Conservation (phyloP, 1,140 invertebrate genomes). For the Rhopalosiphum maidis region DNA sequence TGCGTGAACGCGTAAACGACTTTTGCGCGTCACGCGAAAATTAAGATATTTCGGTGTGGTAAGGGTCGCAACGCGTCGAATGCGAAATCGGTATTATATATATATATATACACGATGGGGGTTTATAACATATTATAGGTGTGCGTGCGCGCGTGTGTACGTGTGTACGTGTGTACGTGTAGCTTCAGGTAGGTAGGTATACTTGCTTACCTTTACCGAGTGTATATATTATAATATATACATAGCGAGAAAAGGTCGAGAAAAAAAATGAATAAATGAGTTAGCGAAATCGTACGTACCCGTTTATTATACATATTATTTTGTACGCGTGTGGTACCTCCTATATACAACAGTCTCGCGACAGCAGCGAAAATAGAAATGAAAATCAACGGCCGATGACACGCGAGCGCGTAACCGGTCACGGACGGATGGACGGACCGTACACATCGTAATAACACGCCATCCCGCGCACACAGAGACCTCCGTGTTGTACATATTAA, state of each 20-base stretch:
- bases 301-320: constrained; percentile 1
- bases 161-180: neutral
- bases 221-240: neutral
- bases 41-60: neutral
- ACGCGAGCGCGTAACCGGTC: neutral
- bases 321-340: neutral
- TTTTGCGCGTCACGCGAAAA: constrained; percentile 11
- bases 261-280: constrained; percentile 23
- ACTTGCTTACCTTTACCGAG: neutral
- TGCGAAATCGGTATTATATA: neutral
- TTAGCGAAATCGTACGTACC: neutral
- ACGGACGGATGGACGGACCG: neutral
- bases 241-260: neutral
- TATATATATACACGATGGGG: neutral
- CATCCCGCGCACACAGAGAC: neutral
- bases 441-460: neutral
- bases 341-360: neutral
- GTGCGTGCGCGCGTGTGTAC: neutral
- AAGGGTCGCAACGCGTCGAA: neutral
- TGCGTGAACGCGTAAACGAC: neutral
- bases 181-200: neutral
- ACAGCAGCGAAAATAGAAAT: neutral
- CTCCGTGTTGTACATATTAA: too few relatives aligned
- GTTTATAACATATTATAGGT: neutral
- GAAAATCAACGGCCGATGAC: constrained; percentile 23